Base-by-base conservation (phyloP, 2,888 invertebrate genomes). In the Drosophila prolongata region DNA sequence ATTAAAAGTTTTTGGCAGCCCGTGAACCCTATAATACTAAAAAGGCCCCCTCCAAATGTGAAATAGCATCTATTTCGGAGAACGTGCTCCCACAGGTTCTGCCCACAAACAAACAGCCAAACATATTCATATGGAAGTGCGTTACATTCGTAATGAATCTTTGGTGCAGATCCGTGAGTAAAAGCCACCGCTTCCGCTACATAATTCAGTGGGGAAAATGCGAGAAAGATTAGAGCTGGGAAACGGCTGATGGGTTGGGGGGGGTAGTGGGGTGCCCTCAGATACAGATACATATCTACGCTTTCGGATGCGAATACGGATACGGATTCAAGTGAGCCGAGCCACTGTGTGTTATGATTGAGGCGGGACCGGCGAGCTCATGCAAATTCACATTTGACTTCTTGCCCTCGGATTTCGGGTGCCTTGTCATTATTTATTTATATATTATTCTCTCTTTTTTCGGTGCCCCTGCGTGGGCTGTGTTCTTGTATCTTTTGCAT, bases 171-270 rank as follows among this genome's bases (percentile, higher is more conserved):
- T 67, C 65, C 70, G 68, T 77, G 82, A 72, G 76, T 75, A 77
- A 82, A 80, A 84, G 80, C 75, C 85, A 64, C 72, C 64, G 72
- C 78, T 82, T 84, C 82, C 85, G 82, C 85, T 71, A 87, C 82
- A 84, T 84, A 87, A 87, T 84, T 78, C 77, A 84, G 69, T 54
- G 64, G 74, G 58, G 75, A 73, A 74, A 81, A 76, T 69, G 66
- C 71, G 58, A 66, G 66, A 75, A 68, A 66, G 66, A 68, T 74
- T 71, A 64, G 71, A 72, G 65, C 71, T 54, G 50, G 56, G 57
- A 72, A 58, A 35, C 27, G 44, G 14, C 8, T 16, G 52, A 16
- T 9, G 40, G 53, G n/a, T n/a, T n/a, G n/a, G 35, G 55, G 35
- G 9, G 16, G 16, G n/a, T 35, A 53, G 54, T 62, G 60, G 74